Conservation (phyloP, 2,797 vertebrate genomes). For the Choloepus didactylus region DNA sequence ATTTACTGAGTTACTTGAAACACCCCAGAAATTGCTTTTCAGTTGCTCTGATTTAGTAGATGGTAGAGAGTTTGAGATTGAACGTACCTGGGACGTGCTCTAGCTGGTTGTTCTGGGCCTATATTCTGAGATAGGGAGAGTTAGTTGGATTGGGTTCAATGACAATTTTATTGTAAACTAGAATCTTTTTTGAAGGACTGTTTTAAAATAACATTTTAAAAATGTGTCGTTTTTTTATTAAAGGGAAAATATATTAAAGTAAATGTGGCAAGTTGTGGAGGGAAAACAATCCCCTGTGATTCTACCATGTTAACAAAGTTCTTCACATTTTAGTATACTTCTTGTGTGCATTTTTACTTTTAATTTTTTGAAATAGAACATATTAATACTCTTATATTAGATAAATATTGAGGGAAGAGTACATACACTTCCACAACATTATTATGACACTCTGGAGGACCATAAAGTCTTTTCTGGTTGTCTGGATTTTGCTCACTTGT, state of each 20-base stretch:
- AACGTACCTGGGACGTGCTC: no score
- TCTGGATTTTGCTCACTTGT: not conserved
- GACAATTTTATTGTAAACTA: no score
- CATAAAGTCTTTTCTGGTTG: no score
- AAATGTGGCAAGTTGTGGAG: not conserved
- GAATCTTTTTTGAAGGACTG: not conserved
- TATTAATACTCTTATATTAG: not conserved
- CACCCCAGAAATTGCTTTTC: fast-evolving
- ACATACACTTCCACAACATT: not conserved
- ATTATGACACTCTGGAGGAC: fast-evolving
- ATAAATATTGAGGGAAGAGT: fast-evolving
- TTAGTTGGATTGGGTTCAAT: not conserved
- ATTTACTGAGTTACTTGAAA: not conserved
- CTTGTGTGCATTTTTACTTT: not conserved
- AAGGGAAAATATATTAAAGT: not conserved
- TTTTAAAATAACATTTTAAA: not conserved
- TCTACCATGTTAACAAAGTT: not conserved
- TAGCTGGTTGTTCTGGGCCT: no score
- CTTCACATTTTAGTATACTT: not conserved
- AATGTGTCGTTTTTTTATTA: not conserved
- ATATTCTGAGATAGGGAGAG: not conserved
- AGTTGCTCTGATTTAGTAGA: no score
- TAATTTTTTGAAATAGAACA: no score
- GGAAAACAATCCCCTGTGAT: not conserved
- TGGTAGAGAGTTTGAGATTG: no score